Conservation (phyloP, 2,113 vertebrate species). For the Butorides virescens region DNA sequence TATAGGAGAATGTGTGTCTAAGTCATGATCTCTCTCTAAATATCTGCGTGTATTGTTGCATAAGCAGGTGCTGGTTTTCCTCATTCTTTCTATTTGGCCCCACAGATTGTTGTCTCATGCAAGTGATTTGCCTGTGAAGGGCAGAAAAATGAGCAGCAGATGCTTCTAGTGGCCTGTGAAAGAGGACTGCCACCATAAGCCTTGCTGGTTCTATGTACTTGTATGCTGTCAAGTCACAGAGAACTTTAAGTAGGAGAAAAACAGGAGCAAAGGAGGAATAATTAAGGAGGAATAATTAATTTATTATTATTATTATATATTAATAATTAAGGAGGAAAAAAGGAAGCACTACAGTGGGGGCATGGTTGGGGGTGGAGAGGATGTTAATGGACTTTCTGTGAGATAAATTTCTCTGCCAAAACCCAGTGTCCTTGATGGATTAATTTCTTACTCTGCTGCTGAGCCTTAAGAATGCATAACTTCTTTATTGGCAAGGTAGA, state of each 20-base stretch:
- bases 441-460: neutral
- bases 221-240: neutral
- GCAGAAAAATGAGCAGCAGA: neutral
- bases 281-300: neutral
- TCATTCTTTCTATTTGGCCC: neutral
- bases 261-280: neutral
- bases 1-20: neutral
- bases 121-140: neutral
- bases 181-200: neutral
- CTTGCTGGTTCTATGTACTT: neutral
- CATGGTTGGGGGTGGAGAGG: neutral
- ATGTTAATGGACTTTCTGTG: neutral
- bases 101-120: neutral
- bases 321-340: neutral
- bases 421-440: neutral
- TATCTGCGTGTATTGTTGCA: neutral
- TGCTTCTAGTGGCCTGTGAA: neutral
- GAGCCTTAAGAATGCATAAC: neutral
- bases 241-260: neutral
- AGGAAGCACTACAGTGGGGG: neutral
- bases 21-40: neutral
- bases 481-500: slow-evolving; percentile 8
- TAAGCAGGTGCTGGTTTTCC: neutral
- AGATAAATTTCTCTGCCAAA: neutral
- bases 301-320: too few relatives aligned